Evolutionary conservation across 2,888 invertebrate species (phyloP), one percentile per base, ranked within the genome.

Genomic region (Brachypalpus laphriformis): DNA sequence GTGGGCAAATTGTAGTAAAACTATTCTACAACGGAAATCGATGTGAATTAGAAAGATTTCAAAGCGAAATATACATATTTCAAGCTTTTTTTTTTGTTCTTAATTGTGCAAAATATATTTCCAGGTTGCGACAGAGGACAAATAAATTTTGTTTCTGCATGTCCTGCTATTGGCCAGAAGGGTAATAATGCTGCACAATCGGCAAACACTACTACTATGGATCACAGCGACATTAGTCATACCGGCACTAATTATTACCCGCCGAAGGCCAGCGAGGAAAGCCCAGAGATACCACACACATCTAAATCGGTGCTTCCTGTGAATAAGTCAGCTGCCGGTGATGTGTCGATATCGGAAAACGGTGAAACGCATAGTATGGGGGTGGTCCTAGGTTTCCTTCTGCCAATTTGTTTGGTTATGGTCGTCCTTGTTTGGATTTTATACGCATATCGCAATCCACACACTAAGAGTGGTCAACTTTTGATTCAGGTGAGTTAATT

Each of bases 401-500:
- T 97, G 56, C 92, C 96, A 25, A 91, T 97, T 68, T 94, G 95
- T 0, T 91, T 97, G 54, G 91, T 97, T 8, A 93, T 94, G 68
- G 94, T 94, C 31, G 89, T 95, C n/a, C 94, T 93, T 25, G 94
- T 95, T 7, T 99, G 99, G 99, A 92, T 96, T 16, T 92, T 96
- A 16, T 99, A 99, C 92, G 99, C 99, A 3, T 99, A 99, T 93
- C 95, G 97, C 90, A 97, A 98, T 93, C 99, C 99, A 1, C 98
- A 98, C 90, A 97, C 98, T 5, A 94, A 97, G 63, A 98, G 98
- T 88, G 99, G 99, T 85, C 98, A 99, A 92, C 94, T 99, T 90
- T 94, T 99, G 68, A 99, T 99, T 90, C 97, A 97, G 95, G 98
- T 98, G 92, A 93, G 93, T 91, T 22, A 68, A 45, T 56, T 51